Base-by-base conservation (phyloP, 1,140 invertebrate genomes). In the Meteorus sp. region DNA sequence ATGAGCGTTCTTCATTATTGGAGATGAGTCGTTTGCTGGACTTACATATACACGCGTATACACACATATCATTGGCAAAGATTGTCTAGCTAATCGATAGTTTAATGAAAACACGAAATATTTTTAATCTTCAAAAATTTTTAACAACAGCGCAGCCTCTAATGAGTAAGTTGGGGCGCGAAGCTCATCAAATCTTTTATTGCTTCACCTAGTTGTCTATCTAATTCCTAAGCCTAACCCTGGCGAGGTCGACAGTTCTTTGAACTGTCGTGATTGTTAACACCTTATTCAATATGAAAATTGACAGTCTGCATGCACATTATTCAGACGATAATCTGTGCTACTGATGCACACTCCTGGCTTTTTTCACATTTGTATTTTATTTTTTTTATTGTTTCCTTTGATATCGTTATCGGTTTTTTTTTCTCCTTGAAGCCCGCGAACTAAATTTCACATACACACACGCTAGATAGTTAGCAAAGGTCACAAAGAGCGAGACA, bases 141-240 rank as follows among this genome's bases (percentile, higher is more conserved):
- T 74, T 73, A 78, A 78, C 74, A 78, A 78, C 70, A 60, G 69
- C 72, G 59, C 70, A 64, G 63, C 61, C 63, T 62, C 66, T 66
- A 66, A n/a, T 52, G 56, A 60, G 47, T 71, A 63, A 63, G 60
- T 55, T 44, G 59, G 63, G 51, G 67, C 69, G 72, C 69, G 71
- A 78, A 78, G 72, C 73, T 78, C 74, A 74, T 75, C 27, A 56
- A 71, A 65, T 61, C 66, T 74, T n/a, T n/a, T 76, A 75, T 74
- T 76, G 74, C 72, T 76, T 70, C 54, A 67, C 68, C 69, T 76
- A 74, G n/a, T 50, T 44, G 51, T 27, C 37, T 53, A 39, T 29
- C 37, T 35, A 33, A 19, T 54, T 54, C 50, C 51, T 43, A 56
- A 61, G 59, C 59, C 59, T 61, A 61, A n/a, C n/a, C n/a, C n/a